These are phyloP conservation scores for Papilio protenor DNA, from an alignment of 2,888 invertebrate genomes.

Conservation along the genomic window DNA sequence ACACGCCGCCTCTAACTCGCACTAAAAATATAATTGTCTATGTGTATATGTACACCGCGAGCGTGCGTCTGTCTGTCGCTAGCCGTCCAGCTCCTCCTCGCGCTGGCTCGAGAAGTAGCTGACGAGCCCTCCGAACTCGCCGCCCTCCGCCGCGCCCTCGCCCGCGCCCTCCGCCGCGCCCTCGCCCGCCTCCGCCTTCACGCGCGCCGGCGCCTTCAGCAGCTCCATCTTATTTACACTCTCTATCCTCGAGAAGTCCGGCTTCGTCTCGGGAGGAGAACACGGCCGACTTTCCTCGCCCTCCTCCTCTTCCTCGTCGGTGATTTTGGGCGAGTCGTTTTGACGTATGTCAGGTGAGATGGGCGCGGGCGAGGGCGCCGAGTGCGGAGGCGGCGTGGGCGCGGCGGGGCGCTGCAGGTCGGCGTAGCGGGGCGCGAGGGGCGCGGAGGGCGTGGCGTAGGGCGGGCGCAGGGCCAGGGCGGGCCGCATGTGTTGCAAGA, in stretches of 20 bases:
- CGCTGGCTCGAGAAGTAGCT: constrained; percentile 96
- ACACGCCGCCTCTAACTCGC: constrained; percentile 51
- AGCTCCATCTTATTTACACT: constrained; percentile 46
- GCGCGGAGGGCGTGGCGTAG: constrained; percentile 46
- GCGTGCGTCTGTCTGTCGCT: constrained; percentile 46
- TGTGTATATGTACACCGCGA: constrained; percentile 60
- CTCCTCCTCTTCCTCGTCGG: constrained; percentile 37
- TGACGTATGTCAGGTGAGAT: no score
- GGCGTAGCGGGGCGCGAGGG: constrained; percentile 35
- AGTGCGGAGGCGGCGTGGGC: no score
- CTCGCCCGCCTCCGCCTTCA: constrained; percentile 39
- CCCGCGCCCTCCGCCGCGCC: constrained; percentile 37
- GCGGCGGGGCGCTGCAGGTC: constrained; percentile 33
- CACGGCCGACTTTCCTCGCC: constrained; percentile 37
- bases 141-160: constrained; percentile 80
- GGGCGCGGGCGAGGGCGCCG: no score
- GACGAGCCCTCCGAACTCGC: constrained; percentile 95
- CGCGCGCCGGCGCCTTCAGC: constrained; percentile 39
- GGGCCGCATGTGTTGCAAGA: constrained; percentile 35
- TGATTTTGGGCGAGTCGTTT: no score
- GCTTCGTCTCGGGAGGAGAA: constrained; percentile 49
- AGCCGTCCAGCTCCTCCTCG: constrained; percentile 92
- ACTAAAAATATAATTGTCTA: constrained; percentile 70
- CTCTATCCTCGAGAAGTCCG: constrained; percentile 48
- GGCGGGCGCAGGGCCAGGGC: constrained; percentile 8